Conservation (phyloP, 1,140 invertebrate genomes). For the Saccostrea cuccullata region DNA sequence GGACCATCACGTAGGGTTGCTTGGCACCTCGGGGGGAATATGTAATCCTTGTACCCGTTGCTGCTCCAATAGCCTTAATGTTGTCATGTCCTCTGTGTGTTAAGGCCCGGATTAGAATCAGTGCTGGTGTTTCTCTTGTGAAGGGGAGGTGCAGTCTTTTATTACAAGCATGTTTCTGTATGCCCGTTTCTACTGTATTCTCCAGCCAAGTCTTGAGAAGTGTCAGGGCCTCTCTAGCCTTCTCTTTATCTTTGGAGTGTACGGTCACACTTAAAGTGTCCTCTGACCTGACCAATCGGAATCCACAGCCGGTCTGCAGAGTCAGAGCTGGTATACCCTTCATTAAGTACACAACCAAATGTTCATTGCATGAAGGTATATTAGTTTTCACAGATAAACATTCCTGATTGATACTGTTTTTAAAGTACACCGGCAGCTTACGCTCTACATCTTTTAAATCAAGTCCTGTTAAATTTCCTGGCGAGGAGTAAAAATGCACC, state of each 20-base stretch:
- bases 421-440: not conserved
- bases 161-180: not conserved
- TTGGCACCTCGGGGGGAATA: not conserved
- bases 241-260: not conserved
- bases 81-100: not conserved
- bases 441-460: not conserved
- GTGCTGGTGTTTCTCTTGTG: not conserved
- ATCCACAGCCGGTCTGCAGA: conserved; percentile 9
- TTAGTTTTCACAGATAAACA: not conserved
- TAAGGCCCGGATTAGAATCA: not conserved
- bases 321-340: not conserved
- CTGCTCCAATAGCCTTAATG: not conserved
- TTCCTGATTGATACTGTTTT: not conserved
- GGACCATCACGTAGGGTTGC: not conserved
- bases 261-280: not conserved
- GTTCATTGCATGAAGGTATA: not conserved
- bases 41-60: not conserved
- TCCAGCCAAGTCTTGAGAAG: not conserved
- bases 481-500: not conserved
- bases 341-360: not conserved
- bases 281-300: not conserved
- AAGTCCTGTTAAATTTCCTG: not conserved
- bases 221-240: not conserved
- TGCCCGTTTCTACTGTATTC: not conserved
- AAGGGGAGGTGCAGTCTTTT: not conserved